Evolutionary conservation across 2,888 invertebrate species (phyloP), one percentile per base, ranked within the genome.

Genomic region (Apodemia duryi): DNA sequence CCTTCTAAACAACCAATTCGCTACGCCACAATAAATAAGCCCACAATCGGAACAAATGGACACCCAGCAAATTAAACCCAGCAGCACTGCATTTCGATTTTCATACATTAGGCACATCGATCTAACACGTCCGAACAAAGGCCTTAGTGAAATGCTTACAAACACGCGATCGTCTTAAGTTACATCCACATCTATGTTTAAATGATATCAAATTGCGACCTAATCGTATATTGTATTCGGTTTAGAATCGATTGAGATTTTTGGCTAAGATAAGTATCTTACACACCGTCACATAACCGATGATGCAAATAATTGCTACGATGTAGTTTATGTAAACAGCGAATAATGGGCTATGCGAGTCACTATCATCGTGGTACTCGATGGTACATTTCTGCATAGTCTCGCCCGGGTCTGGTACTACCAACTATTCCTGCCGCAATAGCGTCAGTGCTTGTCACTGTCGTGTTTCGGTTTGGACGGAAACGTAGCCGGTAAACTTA

Each of bases 21-120:
- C 73, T 71, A 72, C 73, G 77, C 76, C 75, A 79, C 88, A 78
- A 90, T 91, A 91, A 91, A 91, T 89, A 88, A 85, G 80, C 76
- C 77, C 78, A 77, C 83, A 89, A 91, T 91, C 89, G 89, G 86
- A 89, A 89, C 86, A 83, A 91, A 91, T 91, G 89, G 89, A 90
- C 91, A 88, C 82, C 81, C 84, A 84, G 86, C 85, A 86, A 91
- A 90, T 91, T 91, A 89, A 88, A 86, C 85, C 82, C 77, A 77
- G 74, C 75, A 75, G 75, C 73, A 72, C 74, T 81, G 79, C 77
- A 77, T 84, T 89, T 85, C 88, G 87, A 89, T 88, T 83, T 86
- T 77, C 88, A 86, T 89, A 88, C 85, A 85, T 87, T 86, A 88
- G 78, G 80, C 79, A 82, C 88, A 89, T 89, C 89, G 89, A 89